Conservation (phyloP, 2,113 vertebrate species). For the Equus przewalskii region DNA sequence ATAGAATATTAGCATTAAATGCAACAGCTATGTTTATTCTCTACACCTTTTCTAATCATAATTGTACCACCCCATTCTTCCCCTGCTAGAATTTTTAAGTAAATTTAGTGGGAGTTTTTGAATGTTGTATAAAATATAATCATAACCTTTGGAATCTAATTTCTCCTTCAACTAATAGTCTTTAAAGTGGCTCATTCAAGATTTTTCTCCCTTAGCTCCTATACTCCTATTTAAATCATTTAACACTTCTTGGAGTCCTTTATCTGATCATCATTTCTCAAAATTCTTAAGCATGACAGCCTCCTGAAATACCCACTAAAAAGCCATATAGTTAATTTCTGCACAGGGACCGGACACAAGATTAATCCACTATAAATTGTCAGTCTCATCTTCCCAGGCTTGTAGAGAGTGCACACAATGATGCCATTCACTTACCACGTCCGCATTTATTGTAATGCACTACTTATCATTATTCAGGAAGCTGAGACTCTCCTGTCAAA, state of each 20-base stretch:
- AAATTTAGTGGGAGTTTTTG: slow-evolving; percentile 60
- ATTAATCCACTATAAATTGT: slow-evolving; percentile 53
- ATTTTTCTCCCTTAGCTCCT: background rate
- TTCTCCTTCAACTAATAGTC: slow-evolving; percentile 73
- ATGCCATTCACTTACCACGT: slow-evolving; percentile 15
- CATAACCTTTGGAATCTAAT: slow-evolving; percentile 71
- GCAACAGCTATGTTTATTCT: slow-evolving; percentile 25
- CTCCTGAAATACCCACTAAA: slow-evolving; percentile 62
- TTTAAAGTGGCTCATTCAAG: slow-evolving; percentile 45
- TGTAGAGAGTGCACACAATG: background rate
- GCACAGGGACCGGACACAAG: background rate
- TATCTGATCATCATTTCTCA: slow-evolving; percentile 68
- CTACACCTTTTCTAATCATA: slow-evolving; percentile 26
- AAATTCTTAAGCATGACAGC: slow-evolving; percentile 60
- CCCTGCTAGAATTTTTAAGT: slow-evolving; percentile 15
- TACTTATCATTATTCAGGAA: slow-evolving; percentile 17
- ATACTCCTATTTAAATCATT: slow-evolving; percentile 68
- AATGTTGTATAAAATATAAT: slow-evolving; percentile 67
- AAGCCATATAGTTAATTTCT: slow-evolving; percentile 69
- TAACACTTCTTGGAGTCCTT: slow-evolving; percentile 53
- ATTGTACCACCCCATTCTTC: background rate
- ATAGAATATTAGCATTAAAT: background rate
- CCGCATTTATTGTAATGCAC: background rate
- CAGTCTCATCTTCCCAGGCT: background rate
- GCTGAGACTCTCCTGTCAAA: background rate